Base-by-base conservation (phyloP, 2,113 vertebrate species). In the Gallinago paraguaiae region DNA sequence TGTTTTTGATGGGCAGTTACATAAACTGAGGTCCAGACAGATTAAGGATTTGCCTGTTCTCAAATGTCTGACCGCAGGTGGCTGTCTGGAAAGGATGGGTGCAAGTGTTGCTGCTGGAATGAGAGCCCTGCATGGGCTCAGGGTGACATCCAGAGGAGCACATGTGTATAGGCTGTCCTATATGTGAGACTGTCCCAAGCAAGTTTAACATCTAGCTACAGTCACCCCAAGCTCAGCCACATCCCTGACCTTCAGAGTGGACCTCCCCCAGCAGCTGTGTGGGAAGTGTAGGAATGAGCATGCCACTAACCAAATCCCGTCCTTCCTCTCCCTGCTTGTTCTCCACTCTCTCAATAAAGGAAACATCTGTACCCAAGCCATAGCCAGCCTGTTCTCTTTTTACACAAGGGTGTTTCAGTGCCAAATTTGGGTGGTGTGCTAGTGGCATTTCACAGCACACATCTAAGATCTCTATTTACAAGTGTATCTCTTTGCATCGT, bases 21-120 rank as follows among this genome's bases (percentile, higher is more conserved):
- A 65, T 95, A 96, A 96, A 94, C 80, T 23, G n/a, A 92, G 74
- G 77, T 75, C 69, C 92, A 96, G 92, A 80, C 83, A 93, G 96
- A 96, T 95, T 88, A 93, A 94, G 87, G 92, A 91, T 96, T 94
- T 90, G 92, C 78, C 85, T 71, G 50, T 61, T 94, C 82, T 82
- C 85, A 80, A 91, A 95, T 76, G 59, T 63, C 92, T 86, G 74
- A 61, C 31, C 1, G 3, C 78, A 88, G 87, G 91, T 91, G 69
- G 41, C 41, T 43, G 41, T 59, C 90, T 88, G 67, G 70, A 88
- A 82, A 88, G 4, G 7, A 68, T 4, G 30, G 53, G 76, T 59
- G 17, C 18, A 57, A 82, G n/a, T 9, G 11, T 2, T 69, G 78
- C 59, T 74, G 75, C 82, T 53, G 67, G 25, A 76, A 72, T 1